Percentiles rank a stretch among this genome's conserved stretches.
Evolutionary conservation across 1,140 invertebrate genomes (phyloP).

Genomic region (Helicoverpa armigera): DNA sequence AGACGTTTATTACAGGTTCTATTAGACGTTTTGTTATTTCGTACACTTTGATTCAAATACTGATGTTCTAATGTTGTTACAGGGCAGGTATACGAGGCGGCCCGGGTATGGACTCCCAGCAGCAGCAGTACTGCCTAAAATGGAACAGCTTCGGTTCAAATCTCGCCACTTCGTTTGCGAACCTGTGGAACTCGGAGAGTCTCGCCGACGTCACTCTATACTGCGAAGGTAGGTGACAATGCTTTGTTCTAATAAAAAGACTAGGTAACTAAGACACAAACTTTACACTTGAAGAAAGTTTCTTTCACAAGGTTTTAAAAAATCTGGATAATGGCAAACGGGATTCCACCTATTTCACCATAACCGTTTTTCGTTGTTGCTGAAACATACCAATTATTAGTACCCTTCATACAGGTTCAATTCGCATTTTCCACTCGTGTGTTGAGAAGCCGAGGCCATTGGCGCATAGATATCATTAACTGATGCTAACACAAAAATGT

Average conservation of each 20-base stretch:
- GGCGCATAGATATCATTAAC: background rate
- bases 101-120: conserved; percentile 93
- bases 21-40: background rate
- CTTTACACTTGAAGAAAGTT: too few relatives aligned
- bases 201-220: conserved; percentile 95
- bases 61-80: conserved; percentile 58
- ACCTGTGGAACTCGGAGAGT: conserved; percentile 95
- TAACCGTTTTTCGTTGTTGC: too few relatives aligned
- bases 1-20: background rate
- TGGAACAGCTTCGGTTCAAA: conserved; percentile 97
- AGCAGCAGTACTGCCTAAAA: conserved; percentile 96
- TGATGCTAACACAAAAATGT: conserved; percentile 36
- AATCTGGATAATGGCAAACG: too few relatives aligned
- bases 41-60: background rate
- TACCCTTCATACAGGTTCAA: background rate
- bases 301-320: too few relatives aligned
- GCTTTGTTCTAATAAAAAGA: too few relatives aligned
- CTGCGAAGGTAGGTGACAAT: conserved; percentile 92
- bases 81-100: conserved; percentile 87
- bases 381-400: too few relatives aligned
- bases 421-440: conserved; percentile 18
- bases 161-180: conserved; percentile 94
- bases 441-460: conserved; percentile 13
- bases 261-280: too few relatives aligned
- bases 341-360: too few relatives aligned